Base-by-base conservation (phyloP, 64 coral and sea anemone genomes). In the Stylophora pistillata region DNA sequence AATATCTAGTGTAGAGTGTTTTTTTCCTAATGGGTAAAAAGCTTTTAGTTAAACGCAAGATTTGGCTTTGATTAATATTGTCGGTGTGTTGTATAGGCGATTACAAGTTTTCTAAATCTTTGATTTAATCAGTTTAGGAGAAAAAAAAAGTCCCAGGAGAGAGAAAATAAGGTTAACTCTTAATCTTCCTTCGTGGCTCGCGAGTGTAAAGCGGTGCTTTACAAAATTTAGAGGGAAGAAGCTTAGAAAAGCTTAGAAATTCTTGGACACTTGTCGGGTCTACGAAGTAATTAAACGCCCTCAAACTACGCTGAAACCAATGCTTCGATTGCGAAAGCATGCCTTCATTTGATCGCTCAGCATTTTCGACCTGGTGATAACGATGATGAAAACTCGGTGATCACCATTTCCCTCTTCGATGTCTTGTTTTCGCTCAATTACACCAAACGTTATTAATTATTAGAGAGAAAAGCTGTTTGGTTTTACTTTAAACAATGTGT, bases 21-120 rank as follows among this genome's bases (percentile, higher is more conserved):
- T 64, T 65, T 70, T 63, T 70, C 59, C 23, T 27, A 28, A 70
- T 79, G 31, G 77, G 18, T 27, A 15, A 17, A 79, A 58, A 79
- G 55, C 77, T 79, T 79, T 79, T 79, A 79, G 77, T 59, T 27
- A 15, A 68, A 68, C 27, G 77, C 30, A 31, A 79, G 73, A 76
- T 76, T 76, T 52, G 5, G 20, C 17, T 26, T 7, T 60, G 56
- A 79, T 79, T 30, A 61, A 79, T 79, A 61, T 79, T 79, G 56
- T 17, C 23, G 56, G 55, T 30, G 15, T 59, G 28, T 31, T 59
- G 27, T 79, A 15, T 31, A n/a, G 17, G 27, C 27, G 56, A 79
- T 60, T 64, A 18, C 58, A 15, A 32, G 26, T 79, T 57, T 30
- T 1, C 26, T 27, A 26, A 55, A 82, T 63, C 58, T 61, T 9